Evolutionary conservation across 2,797 vertebrate genomes (phyloP).

Genomic region (Argya squamiceps): DNA sequence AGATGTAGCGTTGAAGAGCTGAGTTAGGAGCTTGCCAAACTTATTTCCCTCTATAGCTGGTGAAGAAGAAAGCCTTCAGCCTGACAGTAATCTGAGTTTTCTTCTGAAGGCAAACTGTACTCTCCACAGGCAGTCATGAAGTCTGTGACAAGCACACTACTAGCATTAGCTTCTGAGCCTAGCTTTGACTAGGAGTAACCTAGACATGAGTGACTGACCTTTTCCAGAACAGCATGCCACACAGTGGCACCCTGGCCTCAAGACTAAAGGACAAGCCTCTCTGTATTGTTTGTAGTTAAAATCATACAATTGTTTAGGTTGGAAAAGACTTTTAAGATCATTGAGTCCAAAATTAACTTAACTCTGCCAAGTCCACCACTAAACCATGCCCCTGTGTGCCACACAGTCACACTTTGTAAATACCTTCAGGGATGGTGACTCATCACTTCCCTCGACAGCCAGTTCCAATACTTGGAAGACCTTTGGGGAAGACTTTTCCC

Average conservation of each 20-base stretch:
- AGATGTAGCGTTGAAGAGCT: neutral
- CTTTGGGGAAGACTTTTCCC: neutral
- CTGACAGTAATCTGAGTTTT: rapidly evolving
- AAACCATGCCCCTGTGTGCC: neutral
- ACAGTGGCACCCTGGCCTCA: rapidly evolving
- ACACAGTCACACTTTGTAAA: neutral
- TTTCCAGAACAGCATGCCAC: rapidly evolving
- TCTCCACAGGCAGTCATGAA: rapidly evolving
- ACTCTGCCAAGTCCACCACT: neutral
- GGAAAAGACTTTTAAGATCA: neutral
- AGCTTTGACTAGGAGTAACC: neutral
- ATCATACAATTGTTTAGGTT: neutral
- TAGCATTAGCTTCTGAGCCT: neutral
- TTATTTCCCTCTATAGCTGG: neutral
- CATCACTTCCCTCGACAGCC: neutral
- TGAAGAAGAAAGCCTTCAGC: neutral
- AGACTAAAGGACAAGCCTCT: neutral
- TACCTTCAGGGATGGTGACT: neutral
- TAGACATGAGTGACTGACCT: neutral
- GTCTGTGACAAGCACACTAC: neutral
- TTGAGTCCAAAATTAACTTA: neutral
- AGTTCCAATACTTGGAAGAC: neutral
- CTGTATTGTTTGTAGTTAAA: neutral
- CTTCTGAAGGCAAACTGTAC: neutral
- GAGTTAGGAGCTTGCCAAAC: neutral